Conservation (phyloP, 2,113 vertebrate genomes). For the Esox niger region DNA sequence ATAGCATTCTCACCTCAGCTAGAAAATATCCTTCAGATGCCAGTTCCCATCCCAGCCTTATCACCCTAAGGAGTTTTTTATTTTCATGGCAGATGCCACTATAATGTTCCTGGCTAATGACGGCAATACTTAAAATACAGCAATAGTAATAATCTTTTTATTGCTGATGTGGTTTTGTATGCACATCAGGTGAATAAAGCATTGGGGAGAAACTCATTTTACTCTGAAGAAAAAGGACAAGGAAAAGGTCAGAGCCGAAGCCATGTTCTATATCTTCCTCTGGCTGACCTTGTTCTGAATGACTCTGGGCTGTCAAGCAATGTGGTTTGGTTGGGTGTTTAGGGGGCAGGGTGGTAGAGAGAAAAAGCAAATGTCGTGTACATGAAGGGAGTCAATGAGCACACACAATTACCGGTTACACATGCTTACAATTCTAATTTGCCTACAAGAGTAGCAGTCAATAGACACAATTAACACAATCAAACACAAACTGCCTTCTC, state of each 20-base stretch:
- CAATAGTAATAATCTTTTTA: not conserved
- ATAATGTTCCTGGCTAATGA: not conserved
- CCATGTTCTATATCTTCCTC: not conserved
- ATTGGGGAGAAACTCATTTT: not conserved
- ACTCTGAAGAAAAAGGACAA: not conserved
- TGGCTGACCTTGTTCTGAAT: not conserved
- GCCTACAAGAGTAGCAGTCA: too few species aligned
- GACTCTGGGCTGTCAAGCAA: not conserved
- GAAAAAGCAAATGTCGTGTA: not conserved
- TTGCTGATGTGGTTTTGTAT: not conserved
- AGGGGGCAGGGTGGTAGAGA: not conserved
- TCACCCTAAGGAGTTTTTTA: not conserved
- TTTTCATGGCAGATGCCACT: not conserved
- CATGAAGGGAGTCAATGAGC: not conserved
- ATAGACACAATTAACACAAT: too few species aligned
- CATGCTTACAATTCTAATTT: not conserved
- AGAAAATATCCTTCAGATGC: constrained; percentile 61
- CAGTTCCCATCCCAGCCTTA: not conserved
- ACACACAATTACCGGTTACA: not conserved
- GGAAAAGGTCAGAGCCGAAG: not conserved
- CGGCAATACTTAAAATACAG: not conserved
- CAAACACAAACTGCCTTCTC: not conserved
- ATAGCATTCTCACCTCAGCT: constrained; percentile 49
- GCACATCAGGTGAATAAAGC: not conserved
- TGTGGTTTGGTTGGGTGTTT: not conserved